These are phyloP conservation scores for Carlito syrichta DNA, from an alignment of 2,113 vertebrate species.

Conservation along the genomic window DNA sequence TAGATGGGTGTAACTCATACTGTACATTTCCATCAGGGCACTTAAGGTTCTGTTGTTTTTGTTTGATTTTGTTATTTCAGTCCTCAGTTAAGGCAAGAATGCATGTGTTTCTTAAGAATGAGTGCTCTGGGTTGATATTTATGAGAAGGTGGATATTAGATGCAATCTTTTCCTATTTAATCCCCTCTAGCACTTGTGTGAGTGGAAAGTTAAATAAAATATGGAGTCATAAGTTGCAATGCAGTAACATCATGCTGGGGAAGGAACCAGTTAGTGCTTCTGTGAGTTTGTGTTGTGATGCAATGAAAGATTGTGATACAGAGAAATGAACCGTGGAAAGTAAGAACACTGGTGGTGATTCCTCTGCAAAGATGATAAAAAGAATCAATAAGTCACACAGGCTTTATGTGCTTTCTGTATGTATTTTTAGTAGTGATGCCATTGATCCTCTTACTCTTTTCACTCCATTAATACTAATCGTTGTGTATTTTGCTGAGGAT, in stretches of 20 bases:
- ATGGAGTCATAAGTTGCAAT: slow-evolving; percentile 36
- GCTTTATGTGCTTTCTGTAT: background rate
- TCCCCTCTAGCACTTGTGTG: slow-evolving; percentile 45
- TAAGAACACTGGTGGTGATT: slow-evolving; percentile 70
- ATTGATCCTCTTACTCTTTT: background rate
- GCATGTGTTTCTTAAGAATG: slow-evolving; percentile 57
- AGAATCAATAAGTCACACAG: slow-evolving; percentile 32
- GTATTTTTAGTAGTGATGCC: slow-evolving; percentile 29
- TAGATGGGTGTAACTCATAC: slow-evolving; percentile 70
- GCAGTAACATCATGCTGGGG: slow-evolving; percentile 32
- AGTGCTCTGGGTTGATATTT: slow-evolving; percentile 60
- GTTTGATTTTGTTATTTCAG: slow-evolving; percentile 65
- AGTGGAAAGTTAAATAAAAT: slow-evolving; percentile 40
- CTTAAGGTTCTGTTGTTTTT: slow-evolving; percentile 73
- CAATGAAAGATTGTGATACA: slow-evolving; percentile 54
- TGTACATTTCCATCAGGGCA: slow-evolving; percentile 83
- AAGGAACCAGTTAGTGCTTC: slow-evolving; percentile 31
- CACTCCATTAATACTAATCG: slow-evolving; percentile 13
- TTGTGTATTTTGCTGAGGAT: slow-evolving; percentile 45
- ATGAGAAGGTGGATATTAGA: slow-evolving; percentile 53
- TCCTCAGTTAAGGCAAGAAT: slow-evolving; percentile 68
- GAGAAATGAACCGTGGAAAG: slow-evolving; percentile 73
- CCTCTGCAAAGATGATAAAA: slow-evolving; percentile 38
- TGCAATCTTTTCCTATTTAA: slow-evolving; percentile 43
- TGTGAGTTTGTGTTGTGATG: slow-evolving; percentile 26